Conservation (phyloP, 2,113 vertebrate genomes). For the Zosterops borbonicus region DNA sequence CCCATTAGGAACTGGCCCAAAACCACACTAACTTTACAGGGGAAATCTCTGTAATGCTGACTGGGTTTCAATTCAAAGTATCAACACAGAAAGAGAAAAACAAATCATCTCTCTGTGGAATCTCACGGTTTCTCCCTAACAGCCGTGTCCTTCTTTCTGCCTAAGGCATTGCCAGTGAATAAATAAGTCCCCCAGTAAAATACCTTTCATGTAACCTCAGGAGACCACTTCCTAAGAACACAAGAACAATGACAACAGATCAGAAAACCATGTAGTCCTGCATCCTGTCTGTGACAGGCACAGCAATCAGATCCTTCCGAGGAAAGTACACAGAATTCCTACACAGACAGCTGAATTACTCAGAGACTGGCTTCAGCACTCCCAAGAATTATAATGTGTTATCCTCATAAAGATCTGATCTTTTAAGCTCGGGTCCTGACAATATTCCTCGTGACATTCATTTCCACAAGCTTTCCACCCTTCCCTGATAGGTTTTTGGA, state of each 20-base stretch:
- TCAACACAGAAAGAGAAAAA: neutral
- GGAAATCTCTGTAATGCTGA: neutral
- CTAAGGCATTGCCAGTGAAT: neutral
- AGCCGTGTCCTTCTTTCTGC: neutral
- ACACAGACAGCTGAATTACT: neutral
- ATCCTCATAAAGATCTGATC: neutral
- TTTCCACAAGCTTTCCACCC: neutral
- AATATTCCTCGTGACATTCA: neutral
- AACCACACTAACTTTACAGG: neutral
- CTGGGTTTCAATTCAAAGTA: neutral
- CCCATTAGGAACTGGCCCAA: neutral
- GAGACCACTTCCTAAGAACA: neutral
- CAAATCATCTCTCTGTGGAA: neutral
- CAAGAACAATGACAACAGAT: neutral
- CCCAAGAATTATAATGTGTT: neutral
- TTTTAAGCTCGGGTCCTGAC: neutral
- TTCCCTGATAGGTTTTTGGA: neutral
- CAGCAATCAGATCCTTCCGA: neutral
- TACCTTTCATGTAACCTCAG: neutral
- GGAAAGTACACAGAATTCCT: slow-evolving; percentile 17
- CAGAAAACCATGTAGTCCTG: neutral
- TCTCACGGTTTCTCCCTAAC: neutral
- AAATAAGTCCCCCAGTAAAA: neutral
- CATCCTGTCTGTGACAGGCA: slow-evolving; percentile 22
- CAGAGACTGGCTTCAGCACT: neutral